Evolutionary conservation across 1,140 invertebrate species (phyloP), one percentile per base, ranked within the genome.

Genomic region (Drosophila persimilis): DNA sequence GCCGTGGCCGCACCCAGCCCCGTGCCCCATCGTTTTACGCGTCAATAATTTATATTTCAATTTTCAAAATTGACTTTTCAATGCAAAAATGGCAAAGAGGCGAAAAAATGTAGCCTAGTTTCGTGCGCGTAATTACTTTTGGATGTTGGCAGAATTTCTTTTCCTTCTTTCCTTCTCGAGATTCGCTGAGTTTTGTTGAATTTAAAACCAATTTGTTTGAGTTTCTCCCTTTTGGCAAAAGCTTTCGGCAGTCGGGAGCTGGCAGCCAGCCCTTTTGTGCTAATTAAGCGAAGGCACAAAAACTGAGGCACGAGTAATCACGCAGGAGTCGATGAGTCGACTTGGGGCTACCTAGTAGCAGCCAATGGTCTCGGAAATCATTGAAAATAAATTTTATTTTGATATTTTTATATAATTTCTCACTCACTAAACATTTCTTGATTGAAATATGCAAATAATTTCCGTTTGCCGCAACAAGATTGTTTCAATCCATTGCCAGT

Each of bases 11-110:
- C 17, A 17, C n/a, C 20, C 9, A 13, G 1, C 39, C 6, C 8
- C 45, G 24, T 26, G 24, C 22, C 69, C 43, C n/a, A 56, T 61
- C 73, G 50, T 39, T 72, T 63, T 31, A 80, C 54, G 76, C 73
- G 70, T 85, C 73, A 80, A 85, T 77, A 80, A 85, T 85, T 85
- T 80, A 85, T 73, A 77, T 77, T 85, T 85, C 67, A 60, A 85
- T 77, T 85, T 77, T 67, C 13, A 52, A 63, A 77, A 85, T 73
- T 80, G 80, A 70, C 67, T 64, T 77, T 80, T 73, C 58, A 73
- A 66, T 70, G 77, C 54, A 43, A 44, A 64, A 74, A 55, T 52
- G 55, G n/a, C 26, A 48, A 53, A 17, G 57, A 17, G 24, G 15
- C 13, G 22, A 44, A 47, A 58, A 35, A 61, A 29, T 43, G 26